Percentiles rank a stretch among this genome's conserved stretches.
phyloP scores from a whole-genome alignment of 2,888 invertebrate genomes.

The Drosophila demipolita region DNA sequence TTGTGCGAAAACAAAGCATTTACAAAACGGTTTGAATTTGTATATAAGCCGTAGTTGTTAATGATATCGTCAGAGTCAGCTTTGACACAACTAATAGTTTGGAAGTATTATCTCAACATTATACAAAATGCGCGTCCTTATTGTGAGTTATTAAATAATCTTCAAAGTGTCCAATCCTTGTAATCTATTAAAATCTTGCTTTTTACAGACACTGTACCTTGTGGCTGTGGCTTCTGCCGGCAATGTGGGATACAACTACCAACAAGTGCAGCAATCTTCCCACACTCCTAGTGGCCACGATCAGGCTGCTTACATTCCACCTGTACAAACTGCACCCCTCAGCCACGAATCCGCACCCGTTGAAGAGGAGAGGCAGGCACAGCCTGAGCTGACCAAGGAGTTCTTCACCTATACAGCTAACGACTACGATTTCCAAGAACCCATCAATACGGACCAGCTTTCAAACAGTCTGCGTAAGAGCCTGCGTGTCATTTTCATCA shows the following conservation, averaged over 20 bases:
- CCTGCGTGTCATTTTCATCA: conserved; percentile 84
- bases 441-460: conserved; percentile 59
- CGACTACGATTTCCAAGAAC: conserved; percentile 75
- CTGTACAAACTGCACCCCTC: conserved; percentile 12
- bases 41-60: conserved; percentile 68
- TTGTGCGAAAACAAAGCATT: conserved; percentile 32
- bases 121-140: conserved; percentile 70
- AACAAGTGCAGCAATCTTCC: conserved; percentile 57
- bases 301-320: conserved; percentile 36
- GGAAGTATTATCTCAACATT: conserved; percentile 49
- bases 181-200: neutral
- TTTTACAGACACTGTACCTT: conserved; percentile 58
- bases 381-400: conserved; percentile 78
- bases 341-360: conserved; percentile 16
- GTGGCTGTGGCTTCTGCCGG: conserved; percentile 66
- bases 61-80: conserved; percentile 52
- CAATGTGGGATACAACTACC: conserved; percentile 74
- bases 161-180: neutral
- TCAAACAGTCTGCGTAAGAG: conserved; percentile 64
- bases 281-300: conserved; percentile 49
- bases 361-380: conserved; percentile 47
- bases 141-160: conserved; percentile 56
- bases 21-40: conserved; percentile 19
- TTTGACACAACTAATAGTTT: conserved; percentile 42
- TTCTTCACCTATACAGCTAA: conserved; percentile 81